Percentiles rank a stretch among this genome's conserved stretches.
Conservation (phyloP, 2,113 vertebrate genomes). For the Alethe castanea region DNA sequence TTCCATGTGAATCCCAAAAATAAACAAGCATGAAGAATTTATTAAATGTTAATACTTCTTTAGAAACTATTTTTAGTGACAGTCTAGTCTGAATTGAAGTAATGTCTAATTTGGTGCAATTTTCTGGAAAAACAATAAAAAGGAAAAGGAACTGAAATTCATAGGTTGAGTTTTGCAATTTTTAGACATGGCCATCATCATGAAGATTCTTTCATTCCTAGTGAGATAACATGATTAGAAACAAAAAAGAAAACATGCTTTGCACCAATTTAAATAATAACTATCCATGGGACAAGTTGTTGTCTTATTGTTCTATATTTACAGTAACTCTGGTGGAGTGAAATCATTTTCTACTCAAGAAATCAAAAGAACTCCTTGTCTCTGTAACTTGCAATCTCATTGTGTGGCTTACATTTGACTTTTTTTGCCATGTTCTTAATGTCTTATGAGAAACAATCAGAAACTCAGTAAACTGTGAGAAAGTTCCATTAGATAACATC, state of each 20-base stretch:
- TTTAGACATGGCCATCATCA: not conserved
- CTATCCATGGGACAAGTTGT: not conserved
- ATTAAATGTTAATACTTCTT: not conserved
- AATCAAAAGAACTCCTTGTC: not conserved
- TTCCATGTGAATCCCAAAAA: not conserved
- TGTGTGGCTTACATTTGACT: not conserved
- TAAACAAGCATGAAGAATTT: not conserved
- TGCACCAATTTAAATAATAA: not conserved
- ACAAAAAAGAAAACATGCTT: not conserved
- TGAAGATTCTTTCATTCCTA: not conserved
- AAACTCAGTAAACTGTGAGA: not conserved
- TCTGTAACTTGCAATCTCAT: not conserved
- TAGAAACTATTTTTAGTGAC: not conserved
- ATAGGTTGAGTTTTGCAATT: not conserved
- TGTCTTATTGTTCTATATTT: not conserved
- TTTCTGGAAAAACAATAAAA: not conserved
- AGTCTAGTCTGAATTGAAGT: not conserved
- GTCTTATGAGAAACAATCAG: not conserved
- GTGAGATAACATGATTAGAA: not conserved
- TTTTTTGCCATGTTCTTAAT: not conserved
- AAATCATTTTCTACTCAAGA: not conserved
- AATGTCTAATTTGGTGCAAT: not conserved
- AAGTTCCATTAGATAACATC: not conserved
- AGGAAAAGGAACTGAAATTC: not conserved
- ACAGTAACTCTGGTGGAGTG: not conserved